Conservation (phyloP, 2,113 vertebrate species). For the Himantopus leucocephalus region DNA sequence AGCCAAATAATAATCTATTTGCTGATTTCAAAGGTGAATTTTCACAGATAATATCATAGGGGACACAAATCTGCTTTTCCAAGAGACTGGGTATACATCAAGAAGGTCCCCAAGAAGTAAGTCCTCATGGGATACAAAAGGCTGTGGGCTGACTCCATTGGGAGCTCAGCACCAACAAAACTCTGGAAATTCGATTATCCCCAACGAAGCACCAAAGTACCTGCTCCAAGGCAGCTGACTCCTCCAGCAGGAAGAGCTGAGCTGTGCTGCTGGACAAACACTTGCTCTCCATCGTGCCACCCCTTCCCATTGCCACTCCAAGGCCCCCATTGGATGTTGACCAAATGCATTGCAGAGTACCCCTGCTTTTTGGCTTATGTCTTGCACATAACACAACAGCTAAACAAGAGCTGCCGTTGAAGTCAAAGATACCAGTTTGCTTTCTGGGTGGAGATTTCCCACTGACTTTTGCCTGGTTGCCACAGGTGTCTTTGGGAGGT, state of each 20-base stretch:
- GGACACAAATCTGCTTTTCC: not conserved
- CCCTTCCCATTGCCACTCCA: not conserved
- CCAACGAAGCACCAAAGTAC: not conserved
- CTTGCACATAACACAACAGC: not conserved
- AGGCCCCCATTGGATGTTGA: rapidly evolving
- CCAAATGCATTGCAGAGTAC: not conserved
- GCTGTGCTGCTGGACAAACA: not conserved
- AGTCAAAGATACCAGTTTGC: not conserved
- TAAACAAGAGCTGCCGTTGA: not conserved
- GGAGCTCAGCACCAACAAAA: not conserved
- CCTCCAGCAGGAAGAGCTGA: not conserved
- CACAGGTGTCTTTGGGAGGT: not conserved
- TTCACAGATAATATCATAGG: not conserved
- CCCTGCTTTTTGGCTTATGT: not conserved
- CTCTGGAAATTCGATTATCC: not conserved
- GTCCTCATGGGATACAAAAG: not conserved
- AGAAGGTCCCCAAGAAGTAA: not conserved
- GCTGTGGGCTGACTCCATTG: not conserved
- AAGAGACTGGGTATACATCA: not conserved
- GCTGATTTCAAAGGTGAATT: constrained; percentile 3
- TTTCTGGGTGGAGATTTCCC: not conserved
- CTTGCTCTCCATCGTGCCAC: not conserved
- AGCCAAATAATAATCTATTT: not conserved
- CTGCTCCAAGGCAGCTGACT: not conserved
- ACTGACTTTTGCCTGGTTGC: not conserved